phyloP scores from a whole-genome alignment of 53 echinoderm and acorn worm species.

The Luidia sarsii region DNA sequence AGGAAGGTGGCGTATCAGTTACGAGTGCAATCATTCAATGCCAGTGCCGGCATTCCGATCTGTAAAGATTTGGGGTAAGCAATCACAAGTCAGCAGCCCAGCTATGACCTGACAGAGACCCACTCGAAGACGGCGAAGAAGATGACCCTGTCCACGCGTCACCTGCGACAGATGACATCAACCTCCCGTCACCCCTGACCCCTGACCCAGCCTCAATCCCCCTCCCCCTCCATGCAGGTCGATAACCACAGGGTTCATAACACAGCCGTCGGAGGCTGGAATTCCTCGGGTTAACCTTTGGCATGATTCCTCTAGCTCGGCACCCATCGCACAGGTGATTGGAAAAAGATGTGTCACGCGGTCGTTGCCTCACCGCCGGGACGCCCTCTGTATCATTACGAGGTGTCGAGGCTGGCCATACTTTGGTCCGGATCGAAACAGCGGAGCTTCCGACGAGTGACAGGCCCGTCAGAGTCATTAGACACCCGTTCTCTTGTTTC shows the following conservation, averaged over 20 bases:
- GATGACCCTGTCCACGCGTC: conserved; percentile 42
- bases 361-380: conserved; percentile 47
- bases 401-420: conserved; percentile 21
- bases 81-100: background rate
- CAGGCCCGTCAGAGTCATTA: conserved; percentile 37
- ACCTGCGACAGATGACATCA: conserved; percentile 34
- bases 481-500: conserved; percentile 19
- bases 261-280: background rate
- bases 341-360: conserved; percentile 32
- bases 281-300: conserved; percentile 37
- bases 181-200: conserved; percentile 45
- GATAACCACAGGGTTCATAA: background rate
- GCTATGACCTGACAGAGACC: conserved; percentile 4
- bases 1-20: conserved; percentile 26
- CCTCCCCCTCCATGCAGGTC: background rate
- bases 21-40: background rate
- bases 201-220: conserved; percentile 16
- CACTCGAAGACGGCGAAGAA: conserved; percentile 11
- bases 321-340: conserved; percentile 51
- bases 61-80: no score
- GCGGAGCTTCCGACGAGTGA: conserved; percentile 36
- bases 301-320: conserved; percentile 19
- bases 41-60: background rate
- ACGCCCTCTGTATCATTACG: conserved; percentile 33
- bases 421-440: conserved; percentile 22